Percentiles rank a stretch among this genome's conserved stretches.
These are phyloP conservation scores for Paguma larvata DNA, from an alignment of 2,797 vertebrate genomes.

Conservation along the genomic window DNA sequence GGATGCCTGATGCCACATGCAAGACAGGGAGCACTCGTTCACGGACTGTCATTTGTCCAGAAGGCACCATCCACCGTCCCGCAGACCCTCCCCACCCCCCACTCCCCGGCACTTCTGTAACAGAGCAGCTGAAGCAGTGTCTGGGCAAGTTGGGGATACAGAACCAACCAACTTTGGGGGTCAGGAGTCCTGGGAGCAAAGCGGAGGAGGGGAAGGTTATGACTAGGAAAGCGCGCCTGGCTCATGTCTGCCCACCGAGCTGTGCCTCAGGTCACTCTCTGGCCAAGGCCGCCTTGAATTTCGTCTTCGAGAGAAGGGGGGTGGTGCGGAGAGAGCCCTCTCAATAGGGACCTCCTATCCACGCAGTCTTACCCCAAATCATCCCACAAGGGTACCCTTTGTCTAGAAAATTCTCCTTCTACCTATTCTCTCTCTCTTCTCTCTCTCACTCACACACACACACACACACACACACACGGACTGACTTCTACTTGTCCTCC, in stretches of 20 bases:
- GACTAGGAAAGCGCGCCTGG: not conserved
- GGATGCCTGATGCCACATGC: not conserved
- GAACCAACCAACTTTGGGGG: not conserved
- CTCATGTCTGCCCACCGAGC: not conserved
- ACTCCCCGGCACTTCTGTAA: not conserved
- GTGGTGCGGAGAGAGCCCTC: not conserved
- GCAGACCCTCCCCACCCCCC: not conserved
- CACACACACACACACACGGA: accelerated
- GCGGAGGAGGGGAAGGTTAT: not conserved
- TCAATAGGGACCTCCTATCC: not conserved
- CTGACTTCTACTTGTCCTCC: not conserved
- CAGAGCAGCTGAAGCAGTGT: not conserved
- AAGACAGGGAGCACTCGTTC: not conserved
- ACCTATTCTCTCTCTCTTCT: too few species aligned
- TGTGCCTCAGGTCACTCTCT: not conserved
- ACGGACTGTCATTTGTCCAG: conserved; percentile 22
- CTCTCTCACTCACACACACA: too few species aligned
- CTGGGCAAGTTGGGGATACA: not conserved
- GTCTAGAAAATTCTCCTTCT: conserved; percentile 3
- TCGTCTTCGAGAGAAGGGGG: not conserved
- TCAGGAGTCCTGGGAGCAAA: not conserved
- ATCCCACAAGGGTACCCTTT: not conserved
- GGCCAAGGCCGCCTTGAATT: not conserved
- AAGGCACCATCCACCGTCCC: not conserved
- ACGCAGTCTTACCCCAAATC: not conserved